Conservation (phyloP, 2,113 vertebrate species). For the Ellobius talpinus region DNA sequence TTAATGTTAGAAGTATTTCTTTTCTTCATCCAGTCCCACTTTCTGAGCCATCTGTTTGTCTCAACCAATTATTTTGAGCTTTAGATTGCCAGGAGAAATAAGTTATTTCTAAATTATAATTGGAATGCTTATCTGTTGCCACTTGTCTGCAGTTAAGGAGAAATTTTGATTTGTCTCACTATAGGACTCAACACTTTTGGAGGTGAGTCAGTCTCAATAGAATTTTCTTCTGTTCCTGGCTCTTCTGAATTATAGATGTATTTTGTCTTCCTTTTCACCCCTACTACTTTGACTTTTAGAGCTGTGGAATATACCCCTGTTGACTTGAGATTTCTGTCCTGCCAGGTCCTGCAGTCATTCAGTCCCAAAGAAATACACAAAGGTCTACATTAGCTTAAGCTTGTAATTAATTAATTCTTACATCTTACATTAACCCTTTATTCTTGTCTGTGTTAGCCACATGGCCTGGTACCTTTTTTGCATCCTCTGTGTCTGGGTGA, state of each 20-base stretch:
- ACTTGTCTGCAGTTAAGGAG: constrained; percentile 48
- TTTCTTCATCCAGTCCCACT: not conserved
- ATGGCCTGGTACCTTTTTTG: too few relatives aligned
- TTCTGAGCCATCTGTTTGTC: constrained; percentile 43
- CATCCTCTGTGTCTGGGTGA: too few relatives aligned
- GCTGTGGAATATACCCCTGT: not conserved
- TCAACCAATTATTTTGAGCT: constrained; percentile 50
- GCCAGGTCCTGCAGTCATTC: too few relatives aligned
- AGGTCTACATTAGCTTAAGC: too few relatives aligned
- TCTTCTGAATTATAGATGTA: constrained; percentile 49
- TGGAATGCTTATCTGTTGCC: constrained; percentile 29
- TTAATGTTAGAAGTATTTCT: not conserved
- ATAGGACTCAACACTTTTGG: not conserved
- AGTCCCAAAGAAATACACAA: too few relatives aligned
- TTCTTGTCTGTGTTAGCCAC: too few relatives aligned
- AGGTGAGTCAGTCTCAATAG: constrained; percentile 21
- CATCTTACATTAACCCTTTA: too few relatives aligned
- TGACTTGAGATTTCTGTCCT: too few relatives aligned
- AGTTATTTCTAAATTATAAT: constrained; percentile 56
- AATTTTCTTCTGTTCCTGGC: constrained; percentile 43
- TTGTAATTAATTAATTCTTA: too few relatives aligned
- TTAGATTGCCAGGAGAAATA: constrained; percentile 40
- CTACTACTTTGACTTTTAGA: not conserved
- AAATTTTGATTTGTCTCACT: constrained; percentile 24
- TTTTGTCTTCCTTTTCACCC: not conserved